Conservation (phyloP, 2,797 vertebrate genomes). For the Helarctos malayanus region DNA sequence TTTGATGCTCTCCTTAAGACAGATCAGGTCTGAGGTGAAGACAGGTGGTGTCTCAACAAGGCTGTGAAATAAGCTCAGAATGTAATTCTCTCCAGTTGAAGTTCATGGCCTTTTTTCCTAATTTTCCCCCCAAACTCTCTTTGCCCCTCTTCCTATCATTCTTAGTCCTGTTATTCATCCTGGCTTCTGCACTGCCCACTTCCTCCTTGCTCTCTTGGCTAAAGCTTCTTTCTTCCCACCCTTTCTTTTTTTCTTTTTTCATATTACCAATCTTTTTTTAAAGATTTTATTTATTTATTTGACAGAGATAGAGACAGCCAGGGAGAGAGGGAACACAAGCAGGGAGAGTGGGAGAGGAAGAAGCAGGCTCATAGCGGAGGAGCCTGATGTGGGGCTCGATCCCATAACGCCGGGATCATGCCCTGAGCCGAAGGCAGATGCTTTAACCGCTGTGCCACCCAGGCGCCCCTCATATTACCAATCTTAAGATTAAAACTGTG, state of each 20-base stretch:
- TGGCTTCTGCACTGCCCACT: background rate
- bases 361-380: too few species aligned
- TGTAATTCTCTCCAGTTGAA: conserved; percentile 12
- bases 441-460: too few species aligned
- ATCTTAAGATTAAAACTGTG: conserved; percentile 61
- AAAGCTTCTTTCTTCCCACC: background rate
- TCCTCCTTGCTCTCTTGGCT: background rate
- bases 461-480: background rate
- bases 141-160: background rate
- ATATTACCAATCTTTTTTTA: background rate
- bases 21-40: background rate
- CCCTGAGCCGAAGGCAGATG: too few species aligned
- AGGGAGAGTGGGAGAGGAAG: too few species aligned
- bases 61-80: background rate
- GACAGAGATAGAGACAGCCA: too few species aligned
- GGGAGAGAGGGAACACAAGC: too few species aligned
- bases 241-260: conserved; percentile 13
- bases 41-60: background rate
- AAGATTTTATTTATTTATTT: too few species aligned
- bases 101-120: background rate
- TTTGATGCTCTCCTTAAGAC: background rate
- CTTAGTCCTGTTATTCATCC: background rate
- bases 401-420: too few species aligned
- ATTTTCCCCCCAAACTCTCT: background rate
- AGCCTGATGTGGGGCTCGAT: too few species aligned